Evolutionary conservation across 2,888 invertebrate species (phyloP).

Genomic region (Limenitis camilla): DNA sequence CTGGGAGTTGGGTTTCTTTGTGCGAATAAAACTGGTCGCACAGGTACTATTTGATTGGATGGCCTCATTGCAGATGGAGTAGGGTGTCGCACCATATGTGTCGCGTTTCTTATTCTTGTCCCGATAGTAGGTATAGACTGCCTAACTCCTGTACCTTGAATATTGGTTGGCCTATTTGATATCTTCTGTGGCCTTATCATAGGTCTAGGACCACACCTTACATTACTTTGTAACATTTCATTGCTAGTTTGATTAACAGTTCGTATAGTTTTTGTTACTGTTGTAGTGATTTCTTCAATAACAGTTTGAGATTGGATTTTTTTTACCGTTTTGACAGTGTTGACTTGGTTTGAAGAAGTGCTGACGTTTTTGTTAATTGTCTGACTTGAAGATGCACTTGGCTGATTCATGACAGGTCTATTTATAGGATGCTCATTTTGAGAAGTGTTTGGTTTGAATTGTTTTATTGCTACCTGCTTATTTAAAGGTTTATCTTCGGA

Average conservation of each 20-base stretch:
- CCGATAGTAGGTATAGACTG: slow-evolving; percentile 39
- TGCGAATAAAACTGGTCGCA: slow-evolving; percentile 34
- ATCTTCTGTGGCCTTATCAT: slow-evolving; percentile 37
- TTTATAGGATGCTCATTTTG: slow-evolving; percentile 22
- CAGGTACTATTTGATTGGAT: slow-evolving; percentile 41
- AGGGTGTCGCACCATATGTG: slow-evolving; percentile 30
- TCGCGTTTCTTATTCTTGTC: slow-evolving; percentile 36
- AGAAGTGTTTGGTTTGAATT: slow-evolving; percentile 31
- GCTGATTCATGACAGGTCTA: slow-evolving; percentile 24
- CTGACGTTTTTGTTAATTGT: slow-evolving; percentile 36
- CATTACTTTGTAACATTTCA: slow-evolving; percentile 46
- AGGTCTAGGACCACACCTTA: slow-evolving; percentile 31
- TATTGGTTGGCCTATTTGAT: slow-evolving; percentile 34
- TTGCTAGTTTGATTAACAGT: slow-evolving; percentile 59
- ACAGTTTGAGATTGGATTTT: slow-evolving; percentile 61
- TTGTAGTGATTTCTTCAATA: slow-evolving; percentile 66
- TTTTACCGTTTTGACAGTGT: slow-evolving; percentile 58
- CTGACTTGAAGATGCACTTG: slow-evolving; percentile 27
- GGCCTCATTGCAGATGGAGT: slow-evolving; percentile 29
- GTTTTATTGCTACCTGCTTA: slow-evolving; percentile 37
- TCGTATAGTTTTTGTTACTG: slow-evolving; percentile 66
- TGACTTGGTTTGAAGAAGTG: slow-evolving; percentile 43
- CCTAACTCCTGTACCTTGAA: slow-evolving; percentile 44
- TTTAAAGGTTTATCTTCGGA: slow-evolving; percentile 31
- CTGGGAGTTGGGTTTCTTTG: slow-evolving; percentile 38